Conservation (phyloP, 2,113 vertebrate genomes). For the Alligator sinensis region DNA sequence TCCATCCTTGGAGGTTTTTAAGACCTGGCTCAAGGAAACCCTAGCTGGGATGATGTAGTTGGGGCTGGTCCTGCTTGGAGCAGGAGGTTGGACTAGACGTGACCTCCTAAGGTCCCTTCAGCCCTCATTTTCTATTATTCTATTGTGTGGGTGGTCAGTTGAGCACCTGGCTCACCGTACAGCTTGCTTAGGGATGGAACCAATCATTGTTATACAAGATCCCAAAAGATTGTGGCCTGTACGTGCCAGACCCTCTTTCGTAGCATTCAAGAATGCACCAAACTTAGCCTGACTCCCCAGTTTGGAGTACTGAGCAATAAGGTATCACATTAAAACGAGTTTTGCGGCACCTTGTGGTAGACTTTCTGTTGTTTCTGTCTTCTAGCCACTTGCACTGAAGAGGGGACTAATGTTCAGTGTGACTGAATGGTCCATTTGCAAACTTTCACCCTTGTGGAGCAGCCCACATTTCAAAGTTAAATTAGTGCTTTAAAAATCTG, state of each 20-base stretch:
- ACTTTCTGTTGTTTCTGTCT: background rate
- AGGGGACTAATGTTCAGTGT: background rate
- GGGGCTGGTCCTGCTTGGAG: too few species aligned
- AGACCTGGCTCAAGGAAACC: too few species aligned
- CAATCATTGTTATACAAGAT: background rate
- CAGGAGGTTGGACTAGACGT: too few species aligned
- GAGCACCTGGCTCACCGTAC: background rate
- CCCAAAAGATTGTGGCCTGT: background rate
- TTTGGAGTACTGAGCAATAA: background rate
- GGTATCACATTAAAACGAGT: background rate
- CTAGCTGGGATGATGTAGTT: too few species aligned
- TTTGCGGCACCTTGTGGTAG: background rate
- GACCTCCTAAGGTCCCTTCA: too few species aligned
- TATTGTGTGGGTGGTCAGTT: too few species aligned
- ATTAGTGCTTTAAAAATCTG: background rate
- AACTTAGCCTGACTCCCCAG: background rate
- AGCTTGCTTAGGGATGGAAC: background rate
- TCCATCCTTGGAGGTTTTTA: too few species aligned
- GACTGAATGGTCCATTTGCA: accelerated
- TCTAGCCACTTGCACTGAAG: background rate
- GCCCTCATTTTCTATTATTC: too few species aligned
- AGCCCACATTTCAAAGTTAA: background rate
- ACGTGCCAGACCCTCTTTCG: background rate
- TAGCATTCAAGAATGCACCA: background rate
- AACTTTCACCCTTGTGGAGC: background rate